Base-by-base conservation (phyloP, 2,797 vertebrate genomes). In the Diplodus sargus region DNA sequence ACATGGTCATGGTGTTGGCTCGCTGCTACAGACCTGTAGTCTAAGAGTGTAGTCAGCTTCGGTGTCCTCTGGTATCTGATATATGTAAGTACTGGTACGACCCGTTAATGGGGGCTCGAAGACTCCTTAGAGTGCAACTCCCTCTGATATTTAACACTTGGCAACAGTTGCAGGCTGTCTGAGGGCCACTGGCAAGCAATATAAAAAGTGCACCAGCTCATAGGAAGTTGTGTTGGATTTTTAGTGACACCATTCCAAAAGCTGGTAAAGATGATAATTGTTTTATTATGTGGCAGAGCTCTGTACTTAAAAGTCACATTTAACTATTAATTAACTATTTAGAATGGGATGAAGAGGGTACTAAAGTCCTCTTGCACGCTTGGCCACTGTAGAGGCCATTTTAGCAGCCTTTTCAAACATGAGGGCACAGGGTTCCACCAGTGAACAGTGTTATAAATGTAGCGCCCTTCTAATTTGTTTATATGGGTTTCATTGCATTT, bases 1-100 rank as follows among this genome's bases (percentile, higher is more conserved):
- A 42, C 30, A 10, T 52, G 42, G 6, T 58, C 34, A 39, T 39
- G 8, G 34, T 39, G 34, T 39, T 39, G 34, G 53, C 2, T 51
- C n/a, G 42, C 15, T 8, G 30, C 61, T 42, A 53, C 13, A 76
- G 72, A 85, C 64, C 20, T 48, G 60, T 72, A 39, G 73, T 74
- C 62, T 25, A 60, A 66, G 54, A 52, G 48, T 59, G 18, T 25
- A 25, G 25, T 25, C n/a, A 64, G 67, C 17, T 51, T 52, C 75
- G 58, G 5, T 72, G 53, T 76, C 63, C 63, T 53, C 48, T 60
- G 43, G 5, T 58, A 39, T 75, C 30, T 53, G 15, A 52, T 25
- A 22, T 48, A 70, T 69, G 43, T 30, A 61, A 22, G 10, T 20
- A 48, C 16, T 4, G 4, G 7, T 42, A 42, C 48, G 20, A 57